phyloP scores from a whole-genome alignment of 2,113 vertebrate genomes.

The Anser cygnoides region DNA sequence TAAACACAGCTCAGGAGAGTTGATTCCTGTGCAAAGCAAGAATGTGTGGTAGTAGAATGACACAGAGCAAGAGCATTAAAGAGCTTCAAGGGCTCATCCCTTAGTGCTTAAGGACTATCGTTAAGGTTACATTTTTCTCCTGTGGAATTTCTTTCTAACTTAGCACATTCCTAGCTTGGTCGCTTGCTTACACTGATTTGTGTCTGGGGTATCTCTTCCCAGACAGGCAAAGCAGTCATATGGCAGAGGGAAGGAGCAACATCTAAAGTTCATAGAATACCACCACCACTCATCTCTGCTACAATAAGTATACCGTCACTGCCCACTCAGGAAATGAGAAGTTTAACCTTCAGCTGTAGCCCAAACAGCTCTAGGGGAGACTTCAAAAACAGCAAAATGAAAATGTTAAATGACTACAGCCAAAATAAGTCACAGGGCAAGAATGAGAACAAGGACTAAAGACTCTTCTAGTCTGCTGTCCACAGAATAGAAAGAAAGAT shows the following conservation, averaged over 20 bases:
- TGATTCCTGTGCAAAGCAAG: neutral
- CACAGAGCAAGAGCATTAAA: neutral
- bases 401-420: neutral
- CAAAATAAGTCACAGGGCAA: constrained; percentile 1
- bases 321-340: neutral
- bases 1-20: neutral
- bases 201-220: neutral
- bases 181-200: neutral
- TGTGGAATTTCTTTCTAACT: neutral
- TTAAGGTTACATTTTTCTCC: neutral
- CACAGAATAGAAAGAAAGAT: neutral
- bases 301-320: neutral
- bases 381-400: neutral
- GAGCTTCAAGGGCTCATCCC: neutral
- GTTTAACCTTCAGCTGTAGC: constrained; percentile 7
- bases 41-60: neutral
- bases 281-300: neutral
- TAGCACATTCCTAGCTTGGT: accelerated
- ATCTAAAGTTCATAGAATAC: neutral
- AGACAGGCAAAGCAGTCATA: neutral
- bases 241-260: neutral
- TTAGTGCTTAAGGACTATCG: neutral
- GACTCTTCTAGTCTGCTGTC: neutral
- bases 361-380: neutral
- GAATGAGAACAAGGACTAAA: neutral